These are phyloP conservation scores for Cochlearius cochlearius DNA, from an alignment of 2,113 vertebrate genomes.

Conservation along the genomic window DNA sequence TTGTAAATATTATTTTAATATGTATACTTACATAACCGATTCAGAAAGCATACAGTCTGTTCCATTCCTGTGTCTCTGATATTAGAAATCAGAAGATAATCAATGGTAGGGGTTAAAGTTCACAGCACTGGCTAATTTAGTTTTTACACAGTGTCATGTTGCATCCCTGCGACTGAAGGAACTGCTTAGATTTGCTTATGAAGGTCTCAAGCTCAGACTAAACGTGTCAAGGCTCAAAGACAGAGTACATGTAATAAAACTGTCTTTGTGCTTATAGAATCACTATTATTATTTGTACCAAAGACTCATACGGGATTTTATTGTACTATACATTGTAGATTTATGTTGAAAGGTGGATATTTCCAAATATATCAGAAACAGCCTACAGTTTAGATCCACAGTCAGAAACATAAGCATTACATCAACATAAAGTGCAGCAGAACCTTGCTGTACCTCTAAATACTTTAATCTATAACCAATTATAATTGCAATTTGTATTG, in stretches of 20 bases:
- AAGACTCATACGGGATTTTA: neutral
- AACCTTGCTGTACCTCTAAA: neutral
- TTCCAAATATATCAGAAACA: neutral
- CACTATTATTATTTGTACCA: neutral
- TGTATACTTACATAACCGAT: neutral
- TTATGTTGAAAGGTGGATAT: neutral
- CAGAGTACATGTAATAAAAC: neutral
- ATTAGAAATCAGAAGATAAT: neutral
- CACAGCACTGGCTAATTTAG: neutral
- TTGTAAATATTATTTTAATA: neutral
- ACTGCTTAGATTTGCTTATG: neutral
- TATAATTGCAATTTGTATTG: neutral
- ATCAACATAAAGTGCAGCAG: neutral
- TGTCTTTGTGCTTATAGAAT: neutral
- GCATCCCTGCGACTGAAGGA: neutral
- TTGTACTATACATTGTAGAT: neutral
- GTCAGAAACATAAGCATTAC: neutral
- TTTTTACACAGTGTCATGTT: neutral
- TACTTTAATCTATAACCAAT: neutral
- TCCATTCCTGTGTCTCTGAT: neutral
- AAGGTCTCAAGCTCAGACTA: neutral
- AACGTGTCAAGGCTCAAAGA: neutral
- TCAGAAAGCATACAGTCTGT: neutral
- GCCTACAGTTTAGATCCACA: neutral
- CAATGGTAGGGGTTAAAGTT: neutral